A percentile compares a stretch with the other conserved stretches of the same genome.
Evolutionary conservation across 37 sponge, comb jelly and placozoan species (phyloP).

Genomic region (Chondrosia reniformis): DNA sequence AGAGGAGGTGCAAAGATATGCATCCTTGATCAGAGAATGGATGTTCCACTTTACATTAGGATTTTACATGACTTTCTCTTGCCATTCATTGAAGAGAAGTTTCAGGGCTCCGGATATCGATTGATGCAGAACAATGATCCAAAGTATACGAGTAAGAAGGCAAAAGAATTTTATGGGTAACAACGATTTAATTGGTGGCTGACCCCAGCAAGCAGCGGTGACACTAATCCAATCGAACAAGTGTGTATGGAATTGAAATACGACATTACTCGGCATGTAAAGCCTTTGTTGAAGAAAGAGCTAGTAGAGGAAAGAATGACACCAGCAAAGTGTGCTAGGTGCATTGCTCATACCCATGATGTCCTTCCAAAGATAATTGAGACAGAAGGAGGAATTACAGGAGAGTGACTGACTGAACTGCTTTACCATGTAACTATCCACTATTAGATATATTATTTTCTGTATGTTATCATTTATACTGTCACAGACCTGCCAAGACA

Average conservation of each 20-base stretch:
- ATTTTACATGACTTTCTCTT: background rate
- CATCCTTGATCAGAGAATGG: background rate
- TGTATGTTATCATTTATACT: no score
- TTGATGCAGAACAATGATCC: conserved; percentile 20
- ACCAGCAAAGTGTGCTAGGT: background rate
- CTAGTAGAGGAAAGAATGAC: background rate
- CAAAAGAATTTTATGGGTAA: background rate
- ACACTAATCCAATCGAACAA: background rate
- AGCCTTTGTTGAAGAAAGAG: conserved; percentile 4
- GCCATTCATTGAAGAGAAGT: background rate
- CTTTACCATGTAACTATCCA: no score
- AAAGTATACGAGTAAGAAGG: background rate
- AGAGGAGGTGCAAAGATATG: background rate
- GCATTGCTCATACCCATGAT: background rate
- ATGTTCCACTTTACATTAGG: conserved; percentile 1
- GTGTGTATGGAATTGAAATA: background rate
- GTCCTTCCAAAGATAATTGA: background rate
- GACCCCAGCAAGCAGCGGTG: background rate
- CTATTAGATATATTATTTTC: no score
- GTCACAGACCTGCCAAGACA: no score
- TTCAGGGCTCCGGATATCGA: background rate
- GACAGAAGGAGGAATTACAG: conserved; percentile 11
- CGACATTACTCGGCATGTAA: background rate
- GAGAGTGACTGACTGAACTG: conserved; percentile 6
- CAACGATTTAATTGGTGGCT: conserved; percentile 14